Conservation (phyloP, 2,888 invertebrate species). For the Melanostoma mellinum region DNA sequence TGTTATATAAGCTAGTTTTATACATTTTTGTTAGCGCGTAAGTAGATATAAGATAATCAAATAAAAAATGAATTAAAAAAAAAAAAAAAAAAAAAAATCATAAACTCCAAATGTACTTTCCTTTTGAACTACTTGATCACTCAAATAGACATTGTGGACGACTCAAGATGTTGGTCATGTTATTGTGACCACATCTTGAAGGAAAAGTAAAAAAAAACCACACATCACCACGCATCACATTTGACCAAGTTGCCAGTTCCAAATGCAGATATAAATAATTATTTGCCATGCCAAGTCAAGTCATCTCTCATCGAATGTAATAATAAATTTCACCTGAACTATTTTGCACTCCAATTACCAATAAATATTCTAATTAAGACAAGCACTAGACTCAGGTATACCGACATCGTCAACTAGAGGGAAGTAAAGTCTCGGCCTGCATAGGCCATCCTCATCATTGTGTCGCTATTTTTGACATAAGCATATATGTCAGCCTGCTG, state of each 20-base stretch:
- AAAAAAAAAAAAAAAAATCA: slow-evolving; percentile 58
- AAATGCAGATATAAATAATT: slow-evolving; percentile 13
- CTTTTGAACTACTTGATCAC: slow-evolving; percentile 67
- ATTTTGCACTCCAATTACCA: slow-evolving; percentile 71
- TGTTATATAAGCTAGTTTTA: no score
- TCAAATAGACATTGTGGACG: slow-evolving; percentile 36
- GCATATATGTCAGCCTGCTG: slow-evolving; percentile 42
- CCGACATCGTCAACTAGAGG: slow-evolving; percentile 29
- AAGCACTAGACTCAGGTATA: slow-evolving; percentile 41
- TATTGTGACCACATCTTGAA: slow-evolving; percentile 7
- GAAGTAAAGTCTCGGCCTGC: neutral
- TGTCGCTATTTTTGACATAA: slow-evolving; percentile 49
- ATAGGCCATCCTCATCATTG: slow-evolving; percentile 37
- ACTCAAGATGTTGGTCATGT: neutral
- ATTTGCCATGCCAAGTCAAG: slow-evolving; percentile 55
- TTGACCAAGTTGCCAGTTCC: slow-evolving; percentile 43
- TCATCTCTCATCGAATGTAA: slow-evolving; percentile 34
- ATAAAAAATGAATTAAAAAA: no score
- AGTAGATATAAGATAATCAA: no score
- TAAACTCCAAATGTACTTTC: slow-evolving; percentile 50
- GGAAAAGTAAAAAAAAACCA: slow-evolving; percentile 27
- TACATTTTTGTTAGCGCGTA: no score
- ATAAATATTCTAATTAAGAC: slow-evolving; percentile 70
- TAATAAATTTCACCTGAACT: slow-evolving; percentile 68
- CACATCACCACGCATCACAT: slow-evolving; percentile 44